Evolutionary conservation across 2,888 invertebrate genomes (phyloP), one percentile per base, ranked within the genome.

Genomic region (Lasioglossum oenotherae): DNA sequence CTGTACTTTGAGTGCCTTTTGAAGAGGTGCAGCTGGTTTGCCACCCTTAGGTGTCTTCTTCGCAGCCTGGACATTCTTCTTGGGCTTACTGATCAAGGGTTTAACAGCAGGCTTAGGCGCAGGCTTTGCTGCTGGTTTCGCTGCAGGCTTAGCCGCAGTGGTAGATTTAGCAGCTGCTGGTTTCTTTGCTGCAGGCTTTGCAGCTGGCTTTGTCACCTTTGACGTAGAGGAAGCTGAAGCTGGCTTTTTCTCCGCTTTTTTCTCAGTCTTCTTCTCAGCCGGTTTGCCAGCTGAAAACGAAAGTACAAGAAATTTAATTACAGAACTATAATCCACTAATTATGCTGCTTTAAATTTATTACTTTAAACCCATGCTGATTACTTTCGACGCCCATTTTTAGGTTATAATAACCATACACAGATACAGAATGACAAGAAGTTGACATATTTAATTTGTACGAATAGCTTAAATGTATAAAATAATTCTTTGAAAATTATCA

Each of bases 1-100:
- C 95, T 98, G 98, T 31, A 97, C 97, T 95, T 98, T 98, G 90
- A 98, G 96, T 82, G 99, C 99, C 94, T 98, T 98, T 78, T 97
- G 96, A 87, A 98, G 96, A 78, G 96, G 95, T 89, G 96, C 95
- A 76, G 96, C 95, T 38, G 88, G 57, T 89, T 96, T 96, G 78
- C 96, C 96, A 82, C 93, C 93, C 81, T 95, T 95, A 0, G 94
- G 91, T 19, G 94, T 93, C 85, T 95, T 96, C 87, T 95, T 95
- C 0, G 91, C 75, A 49, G 96, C 95, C 1, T 96, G 95, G 23
- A 96, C 96, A 95, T 95, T 96, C 85, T 96, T 96, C 92, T 97
- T 96, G 6, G 96, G 95, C 82, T 95, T 95, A 1, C 94, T 85
- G 10, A 94, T 92, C 5, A 94, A 92, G 10, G 95, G 92, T 83